A percentile compares a stretch with the other conserved stretches of the same genome.
phyloP scores from a whole-genome alignment of 2,888 invertebrate species.

The Drosophila lacicola region DNA sequence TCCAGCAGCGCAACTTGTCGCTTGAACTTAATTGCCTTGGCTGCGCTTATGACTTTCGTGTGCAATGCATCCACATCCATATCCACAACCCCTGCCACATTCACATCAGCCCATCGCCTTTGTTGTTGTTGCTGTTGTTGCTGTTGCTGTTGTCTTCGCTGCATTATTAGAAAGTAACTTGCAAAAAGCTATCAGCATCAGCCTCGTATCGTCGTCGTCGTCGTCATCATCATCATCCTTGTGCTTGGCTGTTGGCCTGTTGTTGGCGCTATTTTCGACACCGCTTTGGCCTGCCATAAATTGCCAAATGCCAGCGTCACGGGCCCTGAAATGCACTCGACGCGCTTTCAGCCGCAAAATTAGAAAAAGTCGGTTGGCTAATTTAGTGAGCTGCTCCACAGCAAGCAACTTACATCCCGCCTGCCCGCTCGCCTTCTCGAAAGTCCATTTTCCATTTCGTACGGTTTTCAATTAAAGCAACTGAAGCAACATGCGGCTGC shows the following conservation, averaged over 20 bases:
- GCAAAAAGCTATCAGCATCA: constrained; percentile 69
- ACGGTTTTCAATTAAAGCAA: constrained; percentile 74
- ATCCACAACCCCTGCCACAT: constrained; percentile 40
- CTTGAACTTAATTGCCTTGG: constrained; percentile 80
- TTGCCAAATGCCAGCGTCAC: constrained; percentile 68
- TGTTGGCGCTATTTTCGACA: constrained; percentile 81
- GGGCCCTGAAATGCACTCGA: constrained; percentile 74
- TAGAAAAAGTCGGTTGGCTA: constrained; percentile 64
- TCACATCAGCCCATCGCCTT: constrained; percentile 31
- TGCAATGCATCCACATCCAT: constrained; percentile 73
- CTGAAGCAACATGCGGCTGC: constrained; percentile 57
- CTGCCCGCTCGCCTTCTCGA: constrained; percentile 29
- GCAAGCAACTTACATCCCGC: constrained; percentile 11
- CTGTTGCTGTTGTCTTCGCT: constrained; percentile 38
- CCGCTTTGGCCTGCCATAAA: constrained; percentile 76
- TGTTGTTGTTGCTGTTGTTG: constrained; percentile 14
- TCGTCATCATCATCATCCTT: constrained; percentile 52
- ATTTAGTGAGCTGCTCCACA: constrained; percentile 60
- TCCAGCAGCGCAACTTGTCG: constrained; percentile 79
- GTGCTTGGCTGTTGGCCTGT: constrained; percentile 26
- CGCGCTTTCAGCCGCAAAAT: constrained; percentile 55
- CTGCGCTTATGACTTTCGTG: constrained; percentile 81
- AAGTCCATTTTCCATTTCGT: constrained; percentile 76
- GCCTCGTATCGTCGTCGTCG: constrained; percentile 52
- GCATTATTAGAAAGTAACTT: constrained; percentile 77